Base-by-base conservation (phyloP, 2,888 invertebrate species). In the Acleris emargana region DNA sequence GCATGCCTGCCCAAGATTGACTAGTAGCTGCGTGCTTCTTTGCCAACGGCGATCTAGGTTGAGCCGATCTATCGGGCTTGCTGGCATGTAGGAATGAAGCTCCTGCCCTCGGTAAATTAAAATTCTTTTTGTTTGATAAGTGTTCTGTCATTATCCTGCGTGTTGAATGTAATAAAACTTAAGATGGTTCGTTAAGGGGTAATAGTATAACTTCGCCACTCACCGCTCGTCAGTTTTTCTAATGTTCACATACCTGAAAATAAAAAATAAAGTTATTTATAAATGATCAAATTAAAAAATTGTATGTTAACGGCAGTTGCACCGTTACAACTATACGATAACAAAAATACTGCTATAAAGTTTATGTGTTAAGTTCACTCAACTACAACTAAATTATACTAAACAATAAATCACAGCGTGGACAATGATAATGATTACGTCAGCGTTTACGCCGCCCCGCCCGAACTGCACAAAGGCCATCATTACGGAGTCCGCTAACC, bases 1-100 rank as follows among this genome's bases (percentile, higher is more conserved):
- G 84, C 89, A 88, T 91, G 88, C 89, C 89, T 84, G 76, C 78
- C 81, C 84, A 85, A 88, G 89, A 89, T 89, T 90, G 91, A 91
- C 91, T 91, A 87, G 89, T 89, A 89, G 89, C 89, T 84, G 84
- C 81, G 81, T 84, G 80, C 78, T 83, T 76, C 81, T 81, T 84
- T 72, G 90, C 90, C 90, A 84, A 81, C 80, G 91, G 91, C 90
- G 81, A 85, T 87, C 84, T 84, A 84, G 86, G 81, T 75, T 80
- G 78, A 81, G 79, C 76, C 80, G 80, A 86, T 86, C 84, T 84
- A 86, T 88, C 84, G 75, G 76, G 80, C 78, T 82, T 77, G 80
- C 77, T 79, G 84, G 83, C 83, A 83, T 80, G 83, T 74, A 81
- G 82, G 84, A 88, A 87, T 85, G 82, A 79, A 82, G 82, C 81